These are phyloP conservation scores for Bombus fervidus DNA, from an alignment of 1,140 invertebrate genomes.

Conservation along the genomic window DNA sequence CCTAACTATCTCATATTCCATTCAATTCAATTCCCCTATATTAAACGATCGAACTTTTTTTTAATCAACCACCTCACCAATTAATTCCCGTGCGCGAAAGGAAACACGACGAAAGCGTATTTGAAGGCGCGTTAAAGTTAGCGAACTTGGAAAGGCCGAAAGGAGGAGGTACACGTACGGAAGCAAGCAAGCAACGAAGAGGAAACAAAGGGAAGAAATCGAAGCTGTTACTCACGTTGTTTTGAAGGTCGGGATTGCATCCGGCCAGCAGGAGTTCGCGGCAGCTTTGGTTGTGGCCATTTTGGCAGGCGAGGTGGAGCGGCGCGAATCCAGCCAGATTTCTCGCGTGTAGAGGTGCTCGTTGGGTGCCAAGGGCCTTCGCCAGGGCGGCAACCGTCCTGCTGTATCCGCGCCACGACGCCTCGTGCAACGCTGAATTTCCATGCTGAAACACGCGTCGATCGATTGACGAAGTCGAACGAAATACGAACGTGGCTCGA, in stretches of 20 bases:
- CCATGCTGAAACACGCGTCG: slow-evolving; percentile 87
- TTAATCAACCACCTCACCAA: rapidly evolving
- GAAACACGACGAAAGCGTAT: background rate
- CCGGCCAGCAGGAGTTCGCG: slow-evolving; percentile 93
- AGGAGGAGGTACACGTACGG: too few species aligned
- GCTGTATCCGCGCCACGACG: slow-evolving; percentile 96
- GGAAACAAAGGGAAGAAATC: background rate
- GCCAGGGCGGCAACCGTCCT: slow-evolving; percentile 90
- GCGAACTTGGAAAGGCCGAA: background rate
- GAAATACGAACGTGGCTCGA: background rate
- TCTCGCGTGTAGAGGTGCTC: slow-evolving; percentile 88
- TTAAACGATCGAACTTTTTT: too few species aligned
- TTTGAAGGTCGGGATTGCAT: slow-evolving; percentile 93
- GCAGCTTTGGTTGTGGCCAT: slow-evolving; percentile 97
- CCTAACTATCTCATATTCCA: too few species aligned
- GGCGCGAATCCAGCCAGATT: slow-evolving; percentile 96
- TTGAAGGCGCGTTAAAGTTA: background rate
- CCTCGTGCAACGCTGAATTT: slow-evolving; percentile 96
- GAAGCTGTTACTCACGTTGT: slow-evolving; percentile 87
- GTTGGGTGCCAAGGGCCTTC: slow-evolving; percentile 85
- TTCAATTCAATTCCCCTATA: too few species aligned
- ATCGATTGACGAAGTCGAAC: slow-evolving; percentile 33
- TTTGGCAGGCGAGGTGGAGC: slow-evolving; percentile 97
- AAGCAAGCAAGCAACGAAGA: background rate
- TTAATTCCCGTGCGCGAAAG: too few species aligned